A percentile compares a stretch with the other conserved stretches of the same genome.
phyloP scores from a whole-genome alignment of 2,888 invertebrate species.

The Heliconius ismenius region DNA sequence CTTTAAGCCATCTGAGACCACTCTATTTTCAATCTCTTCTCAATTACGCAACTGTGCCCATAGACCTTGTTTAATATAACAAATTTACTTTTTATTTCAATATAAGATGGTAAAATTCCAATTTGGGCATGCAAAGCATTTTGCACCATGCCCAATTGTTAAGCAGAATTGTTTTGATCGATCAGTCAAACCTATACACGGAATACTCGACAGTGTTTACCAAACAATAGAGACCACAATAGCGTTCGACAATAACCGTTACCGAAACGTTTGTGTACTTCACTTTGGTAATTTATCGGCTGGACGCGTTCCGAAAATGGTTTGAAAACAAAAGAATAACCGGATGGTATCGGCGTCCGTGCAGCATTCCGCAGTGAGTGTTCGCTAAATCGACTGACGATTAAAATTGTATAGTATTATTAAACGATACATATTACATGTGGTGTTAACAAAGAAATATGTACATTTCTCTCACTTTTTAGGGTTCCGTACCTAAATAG shows the following conservation, averaged over 20 bases:
- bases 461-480: background rate
- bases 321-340: slow-evolving; percentile 42
- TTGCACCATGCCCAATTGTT: slow-evolving; percentile 29
- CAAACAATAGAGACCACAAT: slow-evolving; percentile 33
- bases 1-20: background rate
- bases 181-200: slow-evolving; percentile 22
- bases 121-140: slow-evolving; percentile 35
- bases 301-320: slow-evolving; percentile 43
- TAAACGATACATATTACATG: slow-evolving; percentile 15
- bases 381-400: slow-evolving; percentile 35
- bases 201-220: slow-evolving; percentile 32
- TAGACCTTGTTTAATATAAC: background rate
- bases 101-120: slow-evolving; percentile 32
- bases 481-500: too few relatives aligned
- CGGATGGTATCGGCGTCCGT: slow-evolving; percentile 40
- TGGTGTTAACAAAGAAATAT: background rate
- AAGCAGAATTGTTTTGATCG: slow-evolving; percentile 26
- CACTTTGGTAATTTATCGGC: slow-evolving; percentile 35
- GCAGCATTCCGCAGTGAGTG: slow-evolving; percentile 34
- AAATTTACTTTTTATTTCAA: slow-evolving; percentile 7
- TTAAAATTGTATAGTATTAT: slow-evolving; percentile 16
- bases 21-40: background rate
- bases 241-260: slow-evolving; percentile 24
- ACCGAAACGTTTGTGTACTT: slow-evolving; percentile 37
- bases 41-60: background rate